A percentile compares a stretch with the other conserved stretches of the same genome.
Evolutionary conservation across 2,888 invertebrate genomes (phyloP).

Genomic region (Trichopria drosophilae): DNA sequence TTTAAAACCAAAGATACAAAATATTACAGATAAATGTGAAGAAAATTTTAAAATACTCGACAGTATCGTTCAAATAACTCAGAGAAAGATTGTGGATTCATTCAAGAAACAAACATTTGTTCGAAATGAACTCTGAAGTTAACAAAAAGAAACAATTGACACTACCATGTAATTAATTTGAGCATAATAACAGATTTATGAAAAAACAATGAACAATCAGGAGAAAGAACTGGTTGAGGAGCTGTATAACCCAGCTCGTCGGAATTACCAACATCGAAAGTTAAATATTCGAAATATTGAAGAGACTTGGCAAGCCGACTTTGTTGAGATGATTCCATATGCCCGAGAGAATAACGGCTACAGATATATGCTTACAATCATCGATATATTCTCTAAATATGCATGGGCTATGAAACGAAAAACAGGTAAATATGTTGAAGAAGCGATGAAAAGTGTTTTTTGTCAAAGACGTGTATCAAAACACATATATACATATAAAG

Average conservation of each 20-base stretch:
- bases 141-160: too few species aligned
- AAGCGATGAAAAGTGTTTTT: slow-evolving; percentile 32
- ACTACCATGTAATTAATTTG: too few species aligned
- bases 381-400: slow-evolving; percentile 54
- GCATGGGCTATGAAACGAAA: slow-evolving; percentile 37
- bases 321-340: slow-evolving; percentile 49
- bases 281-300: slow-evolving; percentile 51
- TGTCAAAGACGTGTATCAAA: slow-evolving; percentile 23
- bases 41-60: too few species aligned
- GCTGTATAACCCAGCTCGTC: slow-evolving; percentile 13
- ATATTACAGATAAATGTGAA: too few species aligned
- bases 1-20: too few species aligned
- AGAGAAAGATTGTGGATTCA: too few species aligned
- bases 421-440: slow-evolving; percentile 38
- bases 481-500: slow-evolving; percentile 36
- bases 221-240: slow-evolving; percentile 24
- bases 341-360: slow-evolving; percentile 45
- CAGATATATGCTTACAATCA: slow-evolving; percentile 50
- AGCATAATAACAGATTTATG: too few species aligned
- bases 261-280: slow-evolving; percentile 18
- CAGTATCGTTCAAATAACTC: too few species aligned
- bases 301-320: slow-evolving; percentile 58
- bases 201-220: too few species aligned
- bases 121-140: too few species aligned
- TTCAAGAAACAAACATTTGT: too few species aligned